Conservation (phyloP, 2,113 vertebrate species). For the Acanthochromis polyacanthus region DNA sequence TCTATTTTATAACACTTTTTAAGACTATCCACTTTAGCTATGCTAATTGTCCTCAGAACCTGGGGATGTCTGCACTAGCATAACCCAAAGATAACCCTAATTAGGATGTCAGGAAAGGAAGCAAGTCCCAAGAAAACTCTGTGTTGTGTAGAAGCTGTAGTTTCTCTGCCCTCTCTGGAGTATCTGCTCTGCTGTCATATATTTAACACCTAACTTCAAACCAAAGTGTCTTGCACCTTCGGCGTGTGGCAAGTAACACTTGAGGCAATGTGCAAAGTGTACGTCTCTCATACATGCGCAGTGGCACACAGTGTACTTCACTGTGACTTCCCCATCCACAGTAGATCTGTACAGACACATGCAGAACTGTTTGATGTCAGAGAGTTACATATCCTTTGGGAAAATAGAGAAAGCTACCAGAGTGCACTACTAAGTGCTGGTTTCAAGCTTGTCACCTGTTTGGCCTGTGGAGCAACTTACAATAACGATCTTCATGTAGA, state of each 20-base stretch:
- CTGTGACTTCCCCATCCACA: neutral
- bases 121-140: neutral
- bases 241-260: conserved; percentile 53
- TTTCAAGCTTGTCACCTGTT: neutral
- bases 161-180: conserved; percentile 23
- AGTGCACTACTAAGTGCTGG: neutral
- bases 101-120: conserved; percentile 2
- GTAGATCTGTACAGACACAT: neutral
- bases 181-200: conserved; percentile 32
- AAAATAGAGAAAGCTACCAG: conserved; percentile 3
- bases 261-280: conserved; percentile 50
- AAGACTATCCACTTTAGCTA: neutral
- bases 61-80: neutral
- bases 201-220: conserved; percentile 65
- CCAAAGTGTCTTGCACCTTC: conserved; percentile 57
- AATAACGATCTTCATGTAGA: neutral
- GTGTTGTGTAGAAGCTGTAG: conserved; percentile 1
- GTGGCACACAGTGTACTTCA: neutral
- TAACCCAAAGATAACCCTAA: conserved; percentile 25
- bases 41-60: neutral
- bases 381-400: neutral
- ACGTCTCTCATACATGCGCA: conserved; percentile 6
- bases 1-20: neutral
- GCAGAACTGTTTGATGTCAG: neutral
- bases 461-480: conserved; percentile 6